Evolutionary conservation across 2,797 vertebrate species (phyloP).

Genomic region (Tragelaphus eurycerus): DNA sequence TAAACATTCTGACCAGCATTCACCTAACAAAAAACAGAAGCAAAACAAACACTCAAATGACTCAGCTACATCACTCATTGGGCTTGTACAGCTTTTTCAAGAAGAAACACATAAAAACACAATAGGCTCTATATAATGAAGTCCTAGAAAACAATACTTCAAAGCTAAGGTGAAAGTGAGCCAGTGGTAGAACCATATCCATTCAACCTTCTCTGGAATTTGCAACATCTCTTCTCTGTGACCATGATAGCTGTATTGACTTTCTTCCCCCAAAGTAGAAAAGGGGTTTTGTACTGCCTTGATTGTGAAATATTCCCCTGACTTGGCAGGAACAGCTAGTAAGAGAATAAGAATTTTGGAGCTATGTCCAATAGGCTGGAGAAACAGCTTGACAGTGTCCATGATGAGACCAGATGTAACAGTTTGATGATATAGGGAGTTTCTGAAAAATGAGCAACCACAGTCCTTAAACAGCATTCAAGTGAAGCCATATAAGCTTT

Average conservation of each 20-base stretch:
- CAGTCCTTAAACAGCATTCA: neutral
- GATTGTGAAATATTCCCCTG: conserved; percentile 42
- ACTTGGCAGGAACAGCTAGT: neutral
- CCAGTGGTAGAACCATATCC: no score
- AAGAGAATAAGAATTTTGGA: conserved; percentile 14
- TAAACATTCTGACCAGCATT: neutral
- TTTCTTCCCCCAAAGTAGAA: neutral
- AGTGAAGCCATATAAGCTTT: neutral
- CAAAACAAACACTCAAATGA: neutral
- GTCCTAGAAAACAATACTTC: neutral
- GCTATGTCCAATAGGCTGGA: neutral
- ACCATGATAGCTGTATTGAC: neutral
- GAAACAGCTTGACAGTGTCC: conserved; percentile 26
- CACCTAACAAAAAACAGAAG: neutral
- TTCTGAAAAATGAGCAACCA: neutral
- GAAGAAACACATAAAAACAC: neutral
- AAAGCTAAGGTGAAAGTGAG: neutral
- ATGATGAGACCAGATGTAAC: neutral
- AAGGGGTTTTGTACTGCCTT: neutral
- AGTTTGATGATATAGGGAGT: neutral
- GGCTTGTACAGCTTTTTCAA: neutral
- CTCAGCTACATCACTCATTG: neutral
- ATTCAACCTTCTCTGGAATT: neutral
- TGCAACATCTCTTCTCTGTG: neutral
- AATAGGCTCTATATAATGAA: neutral